Conservation (phyloP, 2,797 vertebrate species). For the Naso thynnoides region DNA sequence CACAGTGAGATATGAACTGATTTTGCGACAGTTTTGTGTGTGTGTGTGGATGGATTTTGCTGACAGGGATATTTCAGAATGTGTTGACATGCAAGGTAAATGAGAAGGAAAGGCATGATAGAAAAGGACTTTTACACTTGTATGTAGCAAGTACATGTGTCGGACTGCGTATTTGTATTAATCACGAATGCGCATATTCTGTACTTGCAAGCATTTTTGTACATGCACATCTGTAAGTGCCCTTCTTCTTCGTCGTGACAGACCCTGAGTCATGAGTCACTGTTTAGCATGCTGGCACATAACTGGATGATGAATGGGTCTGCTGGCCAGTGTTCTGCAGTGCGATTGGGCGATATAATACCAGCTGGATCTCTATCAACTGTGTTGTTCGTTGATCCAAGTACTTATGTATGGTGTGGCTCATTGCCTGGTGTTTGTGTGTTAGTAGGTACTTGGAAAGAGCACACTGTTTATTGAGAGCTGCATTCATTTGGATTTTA, state of each 20-base stretch:
- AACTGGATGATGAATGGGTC: conserved; percentile 57
- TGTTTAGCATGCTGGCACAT: conserved; percentile 33
- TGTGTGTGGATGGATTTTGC: conserved; percentile 5
- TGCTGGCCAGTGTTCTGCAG: conserved; percentile 30
- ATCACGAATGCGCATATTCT: conserved; percentile 7
- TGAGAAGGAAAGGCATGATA: background rate
- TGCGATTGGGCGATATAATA: conserved; percentile 46
- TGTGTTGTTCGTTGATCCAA: conserved; percentile 21
- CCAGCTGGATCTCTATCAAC: conserved; percentile 23
- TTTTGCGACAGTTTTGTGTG: conserved; percentile 17
- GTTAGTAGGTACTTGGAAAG: background rate
- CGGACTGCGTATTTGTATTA: background rate
- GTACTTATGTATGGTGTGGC: background rate
- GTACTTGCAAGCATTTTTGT: background rate
- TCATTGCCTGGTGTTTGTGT: background rate
- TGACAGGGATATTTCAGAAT: conserved; percentile 16
- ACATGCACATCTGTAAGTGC: conserved; percentile 4
- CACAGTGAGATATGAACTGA: conserved; percentile 23
- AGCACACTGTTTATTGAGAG: background rate
- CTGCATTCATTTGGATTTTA: background rate
- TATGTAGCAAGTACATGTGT: background rate
- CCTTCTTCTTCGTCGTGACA: conserved; percentile 3
- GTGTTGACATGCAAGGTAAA: conserved; percentile 16
- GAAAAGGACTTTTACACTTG: background rate
- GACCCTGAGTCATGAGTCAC: conserved; percentile 38